Evolutionary conservation across 2,888 invertebrate species (phyloP).

Genomic region (Lepidocyrtoides sp.): DNA sequence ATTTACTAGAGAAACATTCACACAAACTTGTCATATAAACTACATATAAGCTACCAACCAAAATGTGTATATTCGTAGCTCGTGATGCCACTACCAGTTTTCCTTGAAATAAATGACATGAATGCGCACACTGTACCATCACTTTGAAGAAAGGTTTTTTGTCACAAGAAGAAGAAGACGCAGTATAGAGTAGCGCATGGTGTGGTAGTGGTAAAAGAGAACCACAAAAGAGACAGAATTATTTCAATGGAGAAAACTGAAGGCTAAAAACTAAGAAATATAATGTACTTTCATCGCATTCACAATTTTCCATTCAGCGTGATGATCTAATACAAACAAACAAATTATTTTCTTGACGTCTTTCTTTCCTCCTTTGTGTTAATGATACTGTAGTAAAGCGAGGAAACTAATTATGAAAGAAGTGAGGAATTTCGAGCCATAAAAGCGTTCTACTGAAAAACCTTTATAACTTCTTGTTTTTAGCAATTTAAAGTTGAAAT

Average conservation of each 20-base stretch:
- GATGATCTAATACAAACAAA: slow-evolving; percentile 40
- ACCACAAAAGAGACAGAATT: slow-evolving; percentile 43
- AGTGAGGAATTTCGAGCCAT: neutral
- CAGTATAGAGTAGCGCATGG: no score
- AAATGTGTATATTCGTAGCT: neutral
- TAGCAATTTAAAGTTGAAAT: neutral
- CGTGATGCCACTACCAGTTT: neutral
- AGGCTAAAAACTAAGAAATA: slow-evolving; percentile 21
- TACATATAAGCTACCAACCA: neutral
- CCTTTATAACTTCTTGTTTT: neutral
- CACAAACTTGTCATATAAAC: no score
- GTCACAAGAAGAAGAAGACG: slow-evolving; percentile 8
- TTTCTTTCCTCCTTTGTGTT: slow-evolving; percentile 17
- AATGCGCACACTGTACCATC: neutral
- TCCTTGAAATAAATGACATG: neutral
- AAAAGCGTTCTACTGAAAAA: neutral
- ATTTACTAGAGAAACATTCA: no score
- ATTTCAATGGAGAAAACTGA: slow-evolving; percentile 36
- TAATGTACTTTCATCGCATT: slow-evolving; percentile 53
- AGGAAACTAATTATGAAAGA: slow-evolving; percentile 28
- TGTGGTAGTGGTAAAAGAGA: neutral
- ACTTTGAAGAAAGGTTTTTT: neutral
- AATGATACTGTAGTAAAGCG: neutral
- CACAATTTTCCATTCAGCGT: slow-evolving; percentile 12
- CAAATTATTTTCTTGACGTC: slow-evolving; percentile 28